Percentiles rank a stretch among this genome's conserved stretches.
These are phyloP conservation scores for Synaphobranchus kaupii DNA, from an alignment of 2,797 vertebrate species.

Conservation along the genomic window DNA sequence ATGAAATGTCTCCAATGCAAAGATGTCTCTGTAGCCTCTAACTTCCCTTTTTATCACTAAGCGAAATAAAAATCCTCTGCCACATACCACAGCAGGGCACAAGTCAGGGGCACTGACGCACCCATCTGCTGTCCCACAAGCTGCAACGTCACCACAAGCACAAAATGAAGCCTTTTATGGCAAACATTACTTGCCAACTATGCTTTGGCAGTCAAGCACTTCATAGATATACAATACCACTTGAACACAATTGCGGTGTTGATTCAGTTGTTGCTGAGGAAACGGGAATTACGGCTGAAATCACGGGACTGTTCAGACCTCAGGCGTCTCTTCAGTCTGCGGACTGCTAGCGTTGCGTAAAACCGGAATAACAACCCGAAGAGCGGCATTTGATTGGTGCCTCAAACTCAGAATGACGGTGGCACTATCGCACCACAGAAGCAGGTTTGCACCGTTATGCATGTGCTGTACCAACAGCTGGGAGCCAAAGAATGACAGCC, in stretches of 20 bases:
- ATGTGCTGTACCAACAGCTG: neutral
- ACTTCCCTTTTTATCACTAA: neutral
- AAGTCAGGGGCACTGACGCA: neutral
- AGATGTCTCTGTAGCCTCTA: no score
- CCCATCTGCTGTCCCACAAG: neutral
- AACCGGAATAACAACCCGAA: neutral
- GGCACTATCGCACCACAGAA: neutral
- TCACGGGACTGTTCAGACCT: neutral
- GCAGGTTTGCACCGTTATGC: neutral
- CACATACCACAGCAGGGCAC: neutral
- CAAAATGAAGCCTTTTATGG: neutral
- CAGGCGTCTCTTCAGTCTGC: neutral
- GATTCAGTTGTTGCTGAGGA: neutral
- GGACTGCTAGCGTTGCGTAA: neutral
- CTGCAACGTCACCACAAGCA: neutral
- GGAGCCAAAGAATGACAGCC: neutral
- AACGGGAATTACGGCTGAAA: neutral
- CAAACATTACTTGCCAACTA: neutral
- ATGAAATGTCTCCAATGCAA: neutral
- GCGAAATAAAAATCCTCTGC: neutral
- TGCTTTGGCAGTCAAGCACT: neutral
- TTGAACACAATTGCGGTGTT: neutral
- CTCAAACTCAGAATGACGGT: neutral
- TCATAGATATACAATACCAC: neutral
- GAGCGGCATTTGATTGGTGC: neutral